phyloP scores from a whole-genome alignment of 2,113 vertebrate species.

The Dasyurus viverrinus region DNA sequence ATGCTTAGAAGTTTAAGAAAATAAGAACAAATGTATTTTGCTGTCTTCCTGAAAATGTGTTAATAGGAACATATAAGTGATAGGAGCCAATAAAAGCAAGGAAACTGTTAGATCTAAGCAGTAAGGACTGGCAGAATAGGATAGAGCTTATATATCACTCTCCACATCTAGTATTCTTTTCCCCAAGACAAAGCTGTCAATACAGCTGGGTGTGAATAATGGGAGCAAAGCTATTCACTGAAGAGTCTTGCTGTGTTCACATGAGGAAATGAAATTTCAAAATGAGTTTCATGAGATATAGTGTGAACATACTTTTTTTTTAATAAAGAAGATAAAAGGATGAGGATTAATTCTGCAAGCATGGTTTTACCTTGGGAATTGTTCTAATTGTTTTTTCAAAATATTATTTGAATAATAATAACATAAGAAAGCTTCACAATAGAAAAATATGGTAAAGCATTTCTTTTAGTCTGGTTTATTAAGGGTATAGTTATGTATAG shows the following conservation, averaged over 20 bases:
- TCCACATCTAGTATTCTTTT: background rate
- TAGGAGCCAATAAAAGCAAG: slow-evolving; percentile 14
- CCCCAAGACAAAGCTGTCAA: slow-evolving; percentile 22
- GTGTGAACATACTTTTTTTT: slow-evolving; percentile 13
- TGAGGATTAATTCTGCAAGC: background rate
- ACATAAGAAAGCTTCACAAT: background rate
- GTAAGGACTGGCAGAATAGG: background rate
- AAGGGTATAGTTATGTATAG: background rate
- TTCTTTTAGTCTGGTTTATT: background rate
- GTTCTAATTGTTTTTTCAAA: slow-evolving; percentile 22
- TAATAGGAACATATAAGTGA: slow-evolving; percentile 9
- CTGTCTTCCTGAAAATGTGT: background rate
- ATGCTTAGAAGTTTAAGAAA: slow-evolving; percentile 22
- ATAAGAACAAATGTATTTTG: slow-evolving; percentile 27
- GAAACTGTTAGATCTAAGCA: slow-evolving; percentile 5
- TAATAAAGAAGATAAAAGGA: background rate
- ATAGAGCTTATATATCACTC: background rate
- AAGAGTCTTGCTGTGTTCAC: slow-evolving; percentile 7
- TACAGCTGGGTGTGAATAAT: slow-evolving; percentile 35
- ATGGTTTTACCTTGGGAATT: background rate
- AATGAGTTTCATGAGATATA: slow-evolving; percentile 24
- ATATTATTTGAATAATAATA: background rate
- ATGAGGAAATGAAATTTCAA: slow-evolving; percentile 35
- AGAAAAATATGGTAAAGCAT: background rate
- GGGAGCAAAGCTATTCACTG: slow-evolving; percentile 6